These are phyloP conservation scores for Schrankia costaestrigalis DNA, from an alignment of 2,888 invertebrate genomes.

Conservation along the genomic window DNA sequence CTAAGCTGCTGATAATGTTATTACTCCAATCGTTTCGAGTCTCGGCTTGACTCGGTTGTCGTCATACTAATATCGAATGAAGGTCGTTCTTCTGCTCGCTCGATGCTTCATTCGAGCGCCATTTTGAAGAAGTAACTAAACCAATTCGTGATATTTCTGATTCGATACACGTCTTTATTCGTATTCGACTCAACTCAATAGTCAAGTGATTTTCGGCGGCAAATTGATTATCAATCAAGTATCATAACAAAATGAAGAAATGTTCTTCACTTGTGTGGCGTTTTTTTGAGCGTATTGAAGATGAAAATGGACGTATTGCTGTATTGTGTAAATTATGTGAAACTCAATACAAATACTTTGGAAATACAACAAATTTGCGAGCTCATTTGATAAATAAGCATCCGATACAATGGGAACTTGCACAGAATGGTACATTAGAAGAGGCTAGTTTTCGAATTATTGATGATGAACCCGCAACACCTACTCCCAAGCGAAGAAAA, in stretches of 20 bases:
- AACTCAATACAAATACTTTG: slow-evolving; percentile 70
- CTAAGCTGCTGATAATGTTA: too few species aligned
- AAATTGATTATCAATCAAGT: slow-evolving; percentile 46
- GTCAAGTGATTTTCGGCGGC: slow-evolving; percentile 51
- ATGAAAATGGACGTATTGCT: slow-evolving; percentile 57
- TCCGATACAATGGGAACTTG: slow-evolving; percentile 72
- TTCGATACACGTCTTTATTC: slow-evolving; percentile 61
- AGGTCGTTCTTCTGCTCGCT: slow-evolving; percentile 38
- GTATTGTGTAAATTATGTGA: slow-evolving; percentile 75
- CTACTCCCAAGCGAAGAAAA: slow-evolving; percentile 49
- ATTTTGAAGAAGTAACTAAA: slow-evolving; percentile 43
- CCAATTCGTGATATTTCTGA: slow-evolving; percentile 52
- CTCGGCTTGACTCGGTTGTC: slow-evolving; percentile 9
- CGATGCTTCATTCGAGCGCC: slow-evolving; percentile 59
- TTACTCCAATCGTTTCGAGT: too few species aligned
- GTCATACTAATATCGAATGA: slow-evolving; percentile 44
- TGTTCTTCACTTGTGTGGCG: slow-evolving; percentile 69
- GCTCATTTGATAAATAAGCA: slow-evolving; percentile 68
- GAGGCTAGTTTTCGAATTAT: slow-evolving; percentile 46
- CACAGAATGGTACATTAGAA: slow-evolving; percentile 59
- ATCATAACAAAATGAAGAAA: slow-evolving; percentile 64
- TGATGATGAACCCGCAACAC: slow-evolving; percentile 45
- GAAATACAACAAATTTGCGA: slow-evolving; percentile 71
- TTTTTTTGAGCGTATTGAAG: slow-evolving; percentile 67
- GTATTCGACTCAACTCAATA: slow-evolving; percentile 48